Base-by-base conservation (phyloP, 2,113 vertebrate genomes). In the Crotalus horridus region DNA sequence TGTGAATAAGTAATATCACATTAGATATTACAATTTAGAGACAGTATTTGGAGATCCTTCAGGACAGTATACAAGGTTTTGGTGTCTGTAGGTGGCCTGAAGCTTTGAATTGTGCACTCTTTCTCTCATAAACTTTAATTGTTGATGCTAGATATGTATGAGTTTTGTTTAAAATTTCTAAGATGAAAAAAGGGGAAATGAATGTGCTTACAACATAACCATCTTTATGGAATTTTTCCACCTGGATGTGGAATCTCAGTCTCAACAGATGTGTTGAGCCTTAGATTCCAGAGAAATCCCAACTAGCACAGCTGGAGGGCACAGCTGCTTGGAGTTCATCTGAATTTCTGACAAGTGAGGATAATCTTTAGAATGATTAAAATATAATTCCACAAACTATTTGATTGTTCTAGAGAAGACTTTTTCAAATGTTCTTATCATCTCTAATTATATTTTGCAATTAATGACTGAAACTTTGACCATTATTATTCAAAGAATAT, bases 401-500 rank as follows among this genome's bases (percentile, higher is more conserved):
- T 69, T 53, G 29, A 33, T 20, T 53, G n/a, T 69, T 90, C 61
- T 29, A 21, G 10, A 74, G 26, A 90, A 90, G 89, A 90, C 4
- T 13, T n/a, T 89, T 89, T 26, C 4, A 89, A 89, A 59, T 24
- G 2, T 5, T 7, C n/a, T 43, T 43, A 23, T 33, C 21, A 43
- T 43, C 7, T 20, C 74, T 43, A 39, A 39, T 56, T 56, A 24
- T 13, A 43, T 89, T 89, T 89, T 89, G n/a, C 12, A 89, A 43
- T 89, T 23, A 58, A 58, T 89, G 55, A 26, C 20, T 89, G 69
- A 39, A 81, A 43, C 17, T 39, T 43, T 81, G 33, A 43, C 74
- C 33, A 81, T 39, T 89, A 89, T 43, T 88, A 55, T 56, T 26
- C 54, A 92, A 39, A 58, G 12, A 10, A 93, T 91, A 94, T 94